phyloP scores from a whole-genome alignment of 1,140 invertebrate species.

The Trichogramma pretiosum region DNA sequence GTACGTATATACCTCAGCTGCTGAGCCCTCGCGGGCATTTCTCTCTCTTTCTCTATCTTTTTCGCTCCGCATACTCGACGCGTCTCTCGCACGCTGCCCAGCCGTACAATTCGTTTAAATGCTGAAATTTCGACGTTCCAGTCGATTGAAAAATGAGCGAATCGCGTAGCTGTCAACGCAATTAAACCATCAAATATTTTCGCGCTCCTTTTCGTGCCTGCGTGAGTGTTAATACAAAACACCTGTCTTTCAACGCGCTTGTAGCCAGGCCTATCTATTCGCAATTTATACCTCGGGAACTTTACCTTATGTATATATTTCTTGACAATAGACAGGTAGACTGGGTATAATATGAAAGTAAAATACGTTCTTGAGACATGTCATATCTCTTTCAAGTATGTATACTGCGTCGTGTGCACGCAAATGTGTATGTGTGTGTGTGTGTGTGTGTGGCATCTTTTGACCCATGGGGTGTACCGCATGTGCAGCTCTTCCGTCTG shows the following conservation, averaged over 20 bases:
- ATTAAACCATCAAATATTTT: conserved; percentile 8
- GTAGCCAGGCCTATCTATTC: too few species aligned
- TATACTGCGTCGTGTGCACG: too few species aligned
- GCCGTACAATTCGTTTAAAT: too few species aligned
- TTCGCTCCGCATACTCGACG: too few species aligned
- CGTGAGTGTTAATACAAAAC: too few species aligned
- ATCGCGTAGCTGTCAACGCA: conserved; percentile 6
- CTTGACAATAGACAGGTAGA: conserved; percentile 12
- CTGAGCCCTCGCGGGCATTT: conserved; percentile 4
- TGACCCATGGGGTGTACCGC: conserved; percentile 36
- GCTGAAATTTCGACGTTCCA: too few species aligned
- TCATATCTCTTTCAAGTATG: conserved; percentile 2
- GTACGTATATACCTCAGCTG: too few species aligned
- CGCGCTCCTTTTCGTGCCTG: not conserved
- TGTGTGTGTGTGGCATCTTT: conserved; percentile 33
- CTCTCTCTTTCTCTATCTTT: conserved; percentile 13
- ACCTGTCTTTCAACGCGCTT: too few species aligned
- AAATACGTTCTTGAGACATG: conserved; percentile 11
- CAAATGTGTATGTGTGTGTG: not conserved
- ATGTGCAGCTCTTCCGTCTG: too few species aligned
- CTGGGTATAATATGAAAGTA: conserved; percentile 10
- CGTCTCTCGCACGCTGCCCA: too few species aligned
- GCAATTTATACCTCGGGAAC: not conserved
- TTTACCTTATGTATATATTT: not conserved
- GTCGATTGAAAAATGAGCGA: too few species aligned